Conservation (phyloP, 2,113 vertebrate genomes). For the Corythoichthys haematopterus region DNA sequence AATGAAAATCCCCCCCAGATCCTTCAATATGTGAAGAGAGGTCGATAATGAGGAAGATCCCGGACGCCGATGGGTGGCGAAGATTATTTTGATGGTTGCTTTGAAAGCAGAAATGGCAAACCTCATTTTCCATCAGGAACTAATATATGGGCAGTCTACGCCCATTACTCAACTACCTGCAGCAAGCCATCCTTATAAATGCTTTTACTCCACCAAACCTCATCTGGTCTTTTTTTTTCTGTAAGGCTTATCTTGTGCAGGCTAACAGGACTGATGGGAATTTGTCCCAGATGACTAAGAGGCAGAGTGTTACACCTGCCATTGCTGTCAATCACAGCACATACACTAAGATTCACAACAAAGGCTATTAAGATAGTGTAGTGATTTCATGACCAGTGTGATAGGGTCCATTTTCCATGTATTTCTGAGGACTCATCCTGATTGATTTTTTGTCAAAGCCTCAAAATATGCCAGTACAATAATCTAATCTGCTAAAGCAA, state of each 20-base stretch:
- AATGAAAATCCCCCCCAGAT: conserved; percentile 26
- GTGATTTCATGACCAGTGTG: too few species aligned
- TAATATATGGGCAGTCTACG: not conserved
- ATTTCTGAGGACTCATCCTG: too few species aligned
- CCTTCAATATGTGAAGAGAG: not conserved
- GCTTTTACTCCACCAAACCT: not conserved
- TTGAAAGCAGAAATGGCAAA: not conserved
- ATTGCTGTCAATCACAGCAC: not conserved
- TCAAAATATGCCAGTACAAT: too few species aligned
- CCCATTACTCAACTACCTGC: not conserved
- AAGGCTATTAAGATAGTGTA: too few species aligned
- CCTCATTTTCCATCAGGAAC: conserved; percentile 4
- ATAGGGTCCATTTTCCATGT: too few species aligned
- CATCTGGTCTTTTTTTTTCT: too few species aligned
- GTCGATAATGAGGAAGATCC: not conserved
- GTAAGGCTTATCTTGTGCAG: not conserved
- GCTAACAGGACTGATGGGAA: not conserved
- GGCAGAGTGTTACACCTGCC: not conserved
- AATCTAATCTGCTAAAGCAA: too few species aligned
- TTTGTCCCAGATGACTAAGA: not conserved
- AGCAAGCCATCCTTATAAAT: not conserved
- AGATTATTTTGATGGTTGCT: conserved; percentile 6
- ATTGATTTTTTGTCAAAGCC: too few species aligned
- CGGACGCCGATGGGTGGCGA: not conserved
- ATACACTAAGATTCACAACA: too few species aligned